These are phyloP conservation scores for Hyla sarda DNA, from an alignment of 2,113 vertebrate species.

Conservation along the genomic window DNA sequence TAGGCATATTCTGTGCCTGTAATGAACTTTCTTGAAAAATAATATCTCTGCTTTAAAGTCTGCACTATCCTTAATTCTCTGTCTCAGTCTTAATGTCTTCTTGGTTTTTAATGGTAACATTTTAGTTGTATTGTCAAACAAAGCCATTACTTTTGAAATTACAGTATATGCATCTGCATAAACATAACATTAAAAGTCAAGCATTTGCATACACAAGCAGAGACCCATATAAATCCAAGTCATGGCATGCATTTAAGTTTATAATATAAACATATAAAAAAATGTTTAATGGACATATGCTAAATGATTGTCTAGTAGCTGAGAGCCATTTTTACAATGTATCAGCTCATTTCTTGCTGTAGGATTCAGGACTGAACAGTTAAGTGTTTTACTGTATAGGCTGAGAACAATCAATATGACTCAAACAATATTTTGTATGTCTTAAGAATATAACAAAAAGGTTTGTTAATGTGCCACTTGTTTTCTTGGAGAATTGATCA, in stretches of 20 bases:
- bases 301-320: constrained; percentile 15
- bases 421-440: constrained; percentile 22
- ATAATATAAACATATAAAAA: constrained; percentile 18
- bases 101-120: constrained; percentile 29
- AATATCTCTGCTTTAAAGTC: background rate
- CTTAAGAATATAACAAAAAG: background rate
- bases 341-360: constrained; percentile 28
- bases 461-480: constrained; percentile 4
- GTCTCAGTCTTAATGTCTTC: constrained; percentile 35
- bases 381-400: background rate
- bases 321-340: constrained; percentile 28
- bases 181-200: constrained; percentile 39
- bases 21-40: background rate
- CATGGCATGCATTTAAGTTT: background rate
- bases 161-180: constrained; percentile 36
- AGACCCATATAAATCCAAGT: constrained; percentile 18
- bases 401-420: constrained; percentile 37
- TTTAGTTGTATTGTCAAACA: constrained; percentile 41
- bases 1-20: background rate
- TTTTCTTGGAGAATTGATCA: constrained; percentile 9
- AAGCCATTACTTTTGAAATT: constrained; percentile 43
- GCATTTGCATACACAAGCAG: constrained; percentile 28
- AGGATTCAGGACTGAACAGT: background rate
- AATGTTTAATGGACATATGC: constrained; percentile 31
- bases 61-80: background rate